Base-by-base conservation (phyloP, 2,888 invertebrate genomes). In the Dichetophora obliterata region DNA sequence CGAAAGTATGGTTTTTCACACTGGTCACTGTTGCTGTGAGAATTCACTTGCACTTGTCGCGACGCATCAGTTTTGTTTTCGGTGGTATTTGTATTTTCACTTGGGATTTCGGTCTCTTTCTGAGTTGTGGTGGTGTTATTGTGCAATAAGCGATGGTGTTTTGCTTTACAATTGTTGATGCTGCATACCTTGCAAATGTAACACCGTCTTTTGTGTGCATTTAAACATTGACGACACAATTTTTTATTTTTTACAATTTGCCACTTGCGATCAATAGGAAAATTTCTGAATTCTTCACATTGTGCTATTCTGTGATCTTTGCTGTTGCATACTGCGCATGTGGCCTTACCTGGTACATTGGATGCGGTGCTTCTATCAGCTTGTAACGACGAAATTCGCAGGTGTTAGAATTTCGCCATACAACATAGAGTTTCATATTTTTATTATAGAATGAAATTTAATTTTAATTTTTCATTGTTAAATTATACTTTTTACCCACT, bases 131-230 rank as follows among this genome's bases (percentile, higher is more conserved):
- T n/a, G 71, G 34, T 24, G 43, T 2, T 48, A 48, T 65, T 75
- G 37, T 78, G 79, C 14, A 75, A 48, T 57, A 77, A 27, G 48
- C 11, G 68, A 57, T 80, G 75, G 24, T 76, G 77, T 43, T 75
- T 77, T 4, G 61, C 71, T 11, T 71, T 57, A 22, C 77, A 80
- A 11, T 63, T 65, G 11, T 77, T 43, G 11, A 76, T 59, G 27
- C 77, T 74, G 22, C 76, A 78, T 16, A n/a, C 66, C 37, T 65
- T 74, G 43, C 31, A 75, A 8, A 54, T 16, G 24, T 48, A 65
- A 27, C 77, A 78, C 71, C 37, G 72, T 19, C 71, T 54, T 65
- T 69, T 66, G 63, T 79, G 80, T 50, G 19, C 52, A 54, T 70
- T 78, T 5, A 80, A 63, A 50, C 78, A 80, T 70, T n/a, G n/a